Evolutionary conservation across 2,797 vertebrate genomes (phyloP).

Genomic region (Epinephelus awoara): DNA sequence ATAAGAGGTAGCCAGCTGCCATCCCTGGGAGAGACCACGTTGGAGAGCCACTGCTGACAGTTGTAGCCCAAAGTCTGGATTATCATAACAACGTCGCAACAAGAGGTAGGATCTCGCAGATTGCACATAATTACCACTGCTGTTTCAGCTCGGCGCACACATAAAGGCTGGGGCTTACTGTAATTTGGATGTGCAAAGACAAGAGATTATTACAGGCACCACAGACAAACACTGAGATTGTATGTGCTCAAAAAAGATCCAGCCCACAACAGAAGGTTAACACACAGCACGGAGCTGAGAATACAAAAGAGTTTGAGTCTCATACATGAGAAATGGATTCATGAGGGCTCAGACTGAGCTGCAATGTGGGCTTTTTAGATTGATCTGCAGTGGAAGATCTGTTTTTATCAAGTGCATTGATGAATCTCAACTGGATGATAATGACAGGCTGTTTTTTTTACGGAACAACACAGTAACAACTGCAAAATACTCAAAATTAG

Average conservation of each 20-base stretch:
- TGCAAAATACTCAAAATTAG: background rate
- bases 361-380: conserved; percentile 7
- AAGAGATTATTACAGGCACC: conserved; percentile 22
- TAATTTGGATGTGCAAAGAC: conserved; percentile 48
- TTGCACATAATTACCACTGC: conserved; percentile 39
- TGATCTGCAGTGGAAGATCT: conserved; percentile 4
- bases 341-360: background rate
- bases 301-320: conserved; percentile 16
- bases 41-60: conserved; percentile 74
- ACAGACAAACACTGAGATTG: conserved; percentile 21
- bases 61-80: conserved; percentile 71
- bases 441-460: background rate
- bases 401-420: background rate
- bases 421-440: background rate
- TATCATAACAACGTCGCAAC: conserved; percentile 62
- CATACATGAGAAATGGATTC: conserved; percentile 18
- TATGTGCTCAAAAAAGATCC: conserved; percentile 30
- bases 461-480: conserved; percentile 1
- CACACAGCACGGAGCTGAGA: conserved; percentile 13
- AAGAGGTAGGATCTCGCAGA: conserved; percentile 75
- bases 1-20: conserved; percentile 76
- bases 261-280: conserved; percentile 14
- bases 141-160: conserved; percentile 35
- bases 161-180: conserved; percentile 27
- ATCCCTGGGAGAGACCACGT: conserved; percentile 56